phyloP scores from a whole-genome alignment of 2,888 invertebrate genomes.

The Sericinus montela region DNA sequence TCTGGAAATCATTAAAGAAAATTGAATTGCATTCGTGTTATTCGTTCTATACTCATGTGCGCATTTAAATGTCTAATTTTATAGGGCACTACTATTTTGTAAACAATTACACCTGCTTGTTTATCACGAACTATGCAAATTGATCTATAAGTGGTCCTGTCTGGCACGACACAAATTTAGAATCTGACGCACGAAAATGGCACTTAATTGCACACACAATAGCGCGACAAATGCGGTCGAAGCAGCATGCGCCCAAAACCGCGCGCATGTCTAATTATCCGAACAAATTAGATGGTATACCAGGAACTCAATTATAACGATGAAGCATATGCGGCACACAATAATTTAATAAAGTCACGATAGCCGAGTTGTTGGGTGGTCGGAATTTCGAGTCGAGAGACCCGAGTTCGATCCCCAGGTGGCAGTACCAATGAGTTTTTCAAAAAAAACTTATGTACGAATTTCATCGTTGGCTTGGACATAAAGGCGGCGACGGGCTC shows the following conservation, averaged over 20 bases:
- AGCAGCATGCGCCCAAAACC: background rate
- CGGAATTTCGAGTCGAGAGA: no score
- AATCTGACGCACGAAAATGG: background rate
- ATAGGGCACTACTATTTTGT: background rate
- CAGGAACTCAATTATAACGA: constrained; percentile 7
- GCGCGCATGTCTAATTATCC: constrained; percentile 1
- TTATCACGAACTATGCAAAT: constrained; percentile 4
- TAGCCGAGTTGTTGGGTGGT: no score
- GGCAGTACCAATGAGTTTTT: no score
- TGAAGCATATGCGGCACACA: constrained; percentile 1
- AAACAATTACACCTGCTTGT: background rate
- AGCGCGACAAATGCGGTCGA: constrained; percentile 3
- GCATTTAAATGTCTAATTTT: background rate
- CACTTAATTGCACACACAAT: background rate
- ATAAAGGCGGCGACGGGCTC: no score
- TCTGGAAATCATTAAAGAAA: no score
- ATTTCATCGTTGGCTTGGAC: no score
- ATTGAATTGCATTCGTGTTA: no score
- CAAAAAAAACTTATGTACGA: no score
- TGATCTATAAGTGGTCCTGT: constrained; percentile 11
- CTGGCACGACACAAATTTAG: background rate
- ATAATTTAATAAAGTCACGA: no score
- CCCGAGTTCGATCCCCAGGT: no score
- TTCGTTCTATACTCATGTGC: no score
- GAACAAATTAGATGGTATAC: constrained; percentile 6